Percentiles rank a stretch among this genome's conserved stretches.
Evolutionary conservation across 2,888 invertebrate species (phyloP).

Genomic region (Chalcosyrphus nemorum): DNA sequence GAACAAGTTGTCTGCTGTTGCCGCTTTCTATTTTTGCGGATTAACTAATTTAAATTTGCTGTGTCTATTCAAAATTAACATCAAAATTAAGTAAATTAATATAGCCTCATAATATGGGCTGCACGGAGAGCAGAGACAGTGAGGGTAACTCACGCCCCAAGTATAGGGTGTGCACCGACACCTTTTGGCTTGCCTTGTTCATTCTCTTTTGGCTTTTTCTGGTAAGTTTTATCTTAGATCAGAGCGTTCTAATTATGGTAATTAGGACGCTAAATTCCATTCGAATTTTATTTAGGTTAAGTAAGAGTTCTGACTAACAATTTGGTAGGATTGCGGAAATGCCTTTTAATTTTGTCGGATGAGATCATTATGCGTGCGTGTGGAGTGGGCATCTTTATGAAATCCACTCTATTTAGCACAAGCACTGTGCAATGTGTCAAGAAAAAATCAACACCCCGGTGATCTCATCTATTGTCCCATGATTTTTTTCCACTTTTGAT

Average conservation of each 20-base stretch:
- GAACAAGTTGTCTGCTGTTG: not conserved
- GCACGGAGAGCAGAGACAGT: constrained; percentile 86
- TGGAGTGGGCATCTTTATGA: not conserved
- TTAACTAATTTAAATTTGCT: not conserved
- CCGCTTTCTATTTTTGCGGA: not conserved
- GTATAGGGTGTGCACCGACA: constrained; percentile 91
- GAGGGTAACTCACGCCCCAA: constrained; percentile 82
- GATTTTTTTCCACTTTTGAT: constrained; percentile 22
- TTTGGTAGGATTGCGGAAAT: constrained; percentile 23
- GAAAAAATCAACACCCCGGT: constrained; percentile 15
- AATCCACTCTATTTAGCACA: not conserved
- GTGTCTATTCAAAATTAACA: not conserved
- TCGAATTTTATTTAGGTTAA: constrained; percentile 49
- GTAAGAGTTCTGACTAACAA: constrained; percentile 40
- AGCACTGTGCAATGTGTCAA: constrained; percentile 8
- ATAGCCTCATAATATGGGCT: constrained; percentile 84
- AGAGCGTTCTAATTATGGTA: constrained; percentile 17
- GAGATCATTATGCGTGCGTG: constrained; percentile 45
- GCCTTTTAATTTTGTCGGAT: constrained; percentile 7
- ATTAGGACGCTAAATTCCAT: constrained; percentile 25
- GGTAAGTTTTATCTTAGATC: constrained; percentile 83
- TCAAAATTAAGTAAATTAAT: not conserved
- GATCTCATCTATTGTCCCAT: constrained; percentile 55
- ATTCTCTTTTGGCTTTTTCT: constrained; percentile 91
- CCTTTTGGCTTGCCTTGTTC: constrained; percentile 90